These are phyloP conservation scores for Epsilonema sp. DNA, from an alignment of 2,888 invertebrate species.

Conservation along the genomic window DNA sequence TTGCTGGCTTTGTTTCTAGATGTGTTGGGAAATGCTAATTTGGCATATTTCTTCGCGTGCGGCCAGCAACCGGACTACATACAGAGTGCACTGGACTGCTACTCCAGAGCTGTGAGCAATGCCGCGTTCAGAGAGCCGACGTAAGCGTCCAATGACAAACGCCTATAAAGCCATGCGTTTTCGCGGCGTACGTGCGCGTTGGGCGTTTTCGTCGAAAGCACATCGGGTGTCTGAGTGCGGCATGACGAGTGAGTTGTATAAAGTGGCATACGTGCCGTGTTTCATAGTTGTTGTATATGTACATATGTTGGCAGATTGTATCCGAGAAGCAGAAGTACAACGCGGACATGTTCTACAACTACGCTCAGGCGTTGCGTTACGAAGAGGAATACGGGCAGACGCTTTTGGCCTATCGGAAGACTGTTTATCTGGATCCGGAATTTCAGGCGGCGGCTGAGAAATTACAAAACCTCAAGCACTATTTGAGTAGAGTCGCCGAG, in stretches of 20 bases:
- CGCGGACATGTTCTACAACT: constrained; percentile 62
- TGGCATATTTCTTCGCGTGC: constrained; percentile 27
- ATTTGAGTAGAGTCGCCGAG: constrained; percentile 34
- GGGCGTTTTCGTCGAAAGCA: too few relatives aligned
- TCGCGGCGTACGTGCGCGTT: too few relatives aligned
- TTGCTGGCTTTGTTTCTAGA: too few relatives aligned
- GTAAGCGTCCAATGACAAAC: too few relatives aligned
- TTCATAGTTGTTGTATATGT: too few relatives aligned
- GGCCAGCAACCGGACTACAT: background rate
- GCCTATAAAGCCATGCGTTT: too few relatives aligned
- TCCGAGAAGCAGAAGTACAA: constrained; percentile 29
- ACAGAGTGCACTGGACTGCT: background rate
- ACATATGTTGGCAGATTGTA: background rate
- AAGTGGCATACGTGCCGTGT: too few relatives aligned
- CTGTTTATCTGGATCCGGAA: constrained; percentile 49
- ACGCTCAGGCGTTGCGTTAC: constrained; percentile 58
- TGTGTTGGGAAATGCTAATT: constrained; percentile 41
- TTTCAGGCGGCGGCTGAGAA: constrained; percentile 50
- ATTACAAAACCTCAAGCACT: constrained; percentile 43
- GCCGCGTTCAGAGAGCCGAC: too few relatives aligned
- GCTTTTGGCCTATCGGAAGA: constrained; percentile 46
- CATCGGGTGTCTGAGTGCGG: too few relatives aligned
- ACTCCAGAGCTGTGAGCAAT: background rate
- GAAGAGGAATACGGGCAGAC: constrained; percentile 54
- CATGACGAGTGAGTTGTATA: too few relatives aligned